A percentile compares a stretch with the other conserved stretches of the same genome.
Conservation (phyloP, 1,140 invertebrate species). For the Drosophila persimilis region DNA sequence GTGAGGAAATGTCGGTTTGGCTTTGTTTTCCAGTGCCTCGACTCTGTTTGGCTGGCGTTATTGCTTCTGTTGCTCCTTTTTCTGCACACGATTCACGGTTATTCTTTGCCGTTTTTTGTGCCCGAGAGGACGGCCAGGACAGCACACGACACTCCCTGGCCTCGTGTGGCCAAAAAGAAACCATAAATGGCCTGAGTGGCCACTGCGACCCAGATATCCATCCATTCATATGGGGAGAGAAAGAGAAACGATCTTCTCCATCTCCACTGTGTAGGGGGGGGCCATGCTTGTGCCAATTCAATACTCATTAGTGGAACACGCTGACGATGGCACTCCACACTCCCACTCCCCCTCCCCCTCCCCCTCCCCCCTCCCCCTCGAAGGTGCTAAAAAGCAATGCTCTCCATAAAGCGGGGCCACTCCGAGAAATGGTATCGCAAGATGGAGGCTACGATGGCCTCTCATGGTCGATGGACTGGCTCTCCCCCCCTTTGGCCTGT, state of each 20-base stretch:
- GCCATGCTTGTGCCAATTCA: conserved; percentile 5
- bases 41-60: conserved; percentile 4
- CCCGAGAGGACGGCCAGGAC: neutral
- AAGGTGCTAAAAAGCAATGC: conserved; percentile 61
- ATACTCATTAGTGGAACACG: conserved; percentile 30
- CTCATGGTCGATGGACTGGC: conserved; percentile 38
- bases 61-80: conserved; percentile 39
- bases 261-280: neutral
- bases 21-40: conserved; percentile 42
- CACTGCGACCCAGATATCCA: conserved; percentile 28
- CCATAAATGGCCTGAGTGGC: conserved; percentile 4
- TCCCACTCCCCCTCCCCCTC: too few species aligned
- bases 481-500: too few species aligned
- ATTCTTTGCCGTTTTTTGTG: conserved; percentile 43
- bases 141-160: conserved; percentile 5
- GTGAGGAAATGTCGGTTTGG: conserved; percentile 33
- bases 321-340: neutral
- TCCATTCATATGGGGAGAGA: neutral
- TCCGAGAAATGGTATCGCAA: neutral
- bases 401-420: conserved; percentile 28
- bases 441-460: conserved; percentile 3
- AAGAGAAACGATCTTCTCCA: too few species aligned
- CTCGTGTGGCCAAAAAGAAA: conserved; percentile 31
- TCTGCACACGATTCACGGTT: conserved; percentile 21
- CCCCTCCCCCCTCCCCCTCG: too few species aligned